phyloP scores from a whole-genome alignment of 2,113 vertebrate species.

The Thunnus thynnus region DNA sequence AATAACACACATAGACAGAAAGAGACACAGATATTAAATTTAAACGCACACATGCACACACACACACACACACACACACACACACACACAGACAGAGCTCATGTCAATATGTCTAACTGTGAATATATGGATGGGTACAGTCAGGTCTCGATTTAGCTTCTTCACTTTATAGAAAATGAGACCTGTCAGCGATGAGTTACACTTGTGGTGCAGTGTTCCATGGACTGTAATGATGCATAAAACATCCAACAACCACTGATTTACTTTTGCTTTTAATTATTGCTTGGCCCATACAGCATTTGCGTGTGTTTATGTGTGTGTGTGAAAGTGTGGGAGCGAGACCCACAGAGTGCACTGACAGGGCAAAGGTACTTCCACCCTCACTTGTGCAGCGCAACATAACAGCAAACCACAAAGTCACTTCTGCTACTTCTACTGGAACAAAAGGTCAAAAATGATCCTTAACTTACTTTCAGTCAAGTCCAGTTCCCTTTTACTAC shows the following conservation, averaged over 20 bases:
- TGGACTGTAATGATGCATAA: conserved; percentile 75
- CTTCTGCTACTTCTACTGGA: conserved; percentile 72
- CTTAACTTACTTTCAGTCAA: conserved; percentile 47
- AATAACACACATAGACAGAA: background rate
- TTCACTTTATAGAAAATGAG: conserved; percentile 71
- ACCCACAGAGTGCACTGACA: conserved; percentile 72
- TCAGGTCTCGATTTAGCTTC: conserved; percentile 74
- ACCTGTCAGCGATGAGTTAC: conserved; percentile 76
- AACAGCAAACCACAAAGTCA: conserved; percentile 74
- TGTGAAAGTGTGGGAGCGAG: conserved; percentile 30
- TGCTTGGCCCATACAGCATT: conserved; percentile 47
- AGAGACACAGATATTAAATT: background rate
- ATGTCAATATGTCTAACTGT: conserved; percentile 18
- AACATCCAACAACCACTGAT: conserved; percentile 78
- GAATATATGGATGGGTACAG: conserved; percentile 54
- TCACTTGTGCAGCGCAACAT: conserved; percentile 52
- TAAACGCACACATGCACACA: background rate
- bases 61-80: conserved; percentile 17
- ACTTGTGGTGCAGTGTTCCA: conserved; percentile 68
- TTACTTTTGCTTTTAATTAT: conserved; percentile 81
- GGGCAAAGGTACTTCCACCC: conserved; percentile 77
- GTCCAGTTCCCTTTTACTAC: conserved; percentile 39
- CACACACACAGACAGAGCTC: background rate
- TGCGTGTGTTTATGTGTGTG: conserved; percentile 18
- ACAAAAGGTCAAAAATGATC: conserved; percentile 70